phyloP scores from a whole-genome alignment of 2,888 invertebrate species.

The Dolichopus griseipennis region DNA sequence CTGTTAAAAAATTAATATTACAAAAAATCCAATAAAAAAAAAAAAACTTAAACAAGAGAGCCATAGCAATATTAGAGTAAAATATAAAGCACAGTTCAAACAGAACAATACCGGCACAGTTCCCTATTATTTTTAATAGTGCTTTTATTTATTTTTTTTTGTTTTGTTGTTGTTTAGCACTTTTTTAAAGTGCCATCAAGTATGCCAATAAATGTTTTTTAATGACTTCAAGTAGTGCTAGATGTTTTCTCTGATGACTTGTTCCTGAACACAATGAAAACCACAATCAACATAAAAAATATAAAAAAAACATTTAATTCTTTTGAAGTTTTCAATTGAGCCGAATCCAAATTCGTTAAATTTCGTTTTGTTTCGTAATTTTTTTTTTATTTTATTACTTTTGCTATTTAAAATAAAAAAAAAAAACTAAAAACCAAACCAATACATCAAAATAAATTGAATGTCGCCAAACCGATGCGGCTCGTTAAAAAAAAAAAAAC shows the following conservation, averaged over 20 bases:
- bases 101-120: no score
- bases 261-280: not conserved
- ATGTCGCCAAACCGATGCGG: not conserved
- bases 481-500: not conserved
- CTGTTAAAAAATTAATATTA: no score
- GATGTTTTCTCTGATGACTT: not conserved
- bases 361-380: not conserved
- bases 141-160: no score
- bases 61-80: no score
- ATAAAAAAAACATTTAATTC: not conserved
- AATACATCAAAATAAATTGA: not conserved
- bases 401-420: no score
- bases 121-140: no score
- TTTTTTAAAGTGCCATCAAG: slow-evolving; percentile 1
- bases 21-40: no score
- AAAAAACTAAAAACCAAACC: no score
- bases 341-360: not conserved
- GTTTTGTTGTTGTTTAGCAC: not conserved
- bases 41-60: no score
- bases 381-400: not conserved
- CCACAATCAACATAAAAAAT: not conserved
- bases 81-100: no score
- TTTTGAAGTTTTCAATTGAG: not conserved
- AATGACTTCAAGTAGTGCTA: not conserved
- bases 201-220: slow-evolving; percentile 6